Percentiles rank a stretch among this genome's conserved stretches.
phyloP scores from a whole-genome alignment of 1,140 invertebrate species.

The Chironomus striatipennis region DNA sequence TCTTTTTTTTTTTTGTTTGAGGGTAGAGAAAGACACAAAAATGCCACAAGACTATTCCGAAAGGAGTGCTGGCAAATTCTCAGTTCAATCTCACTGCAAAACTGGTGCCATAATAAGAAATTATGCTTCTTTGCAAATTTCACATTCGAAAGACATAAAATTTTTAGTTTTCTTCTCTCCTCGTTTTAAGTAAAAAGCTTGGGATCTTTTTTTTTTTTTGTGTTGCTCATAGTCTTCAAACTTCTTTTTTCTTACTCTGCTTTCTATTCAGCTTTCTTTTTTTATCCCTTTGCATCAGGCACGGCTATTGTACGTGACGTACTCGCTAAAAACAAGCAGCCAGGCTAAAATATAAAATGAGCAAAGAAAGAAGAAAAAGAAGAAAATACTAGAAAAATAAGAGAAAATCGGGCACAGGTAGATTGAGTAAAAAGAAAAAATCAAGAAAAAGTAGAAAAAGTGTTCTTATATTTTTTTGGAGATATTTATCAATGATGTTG shows the following conservation, averaged over 20 bases:
- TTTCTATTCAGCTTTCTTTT: not conserved
- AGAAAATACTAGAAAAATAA: not conserved
- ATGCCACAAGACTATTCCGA: too few species aligned
- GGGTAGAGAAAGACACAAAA: too few species aligned
- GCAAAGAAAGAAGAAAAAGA: too few species aligned
- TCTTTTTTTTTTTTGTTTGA: too few species aligned
- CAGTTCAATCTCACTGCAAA: not conserved
- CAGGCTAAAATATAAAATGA: too few species aligned
- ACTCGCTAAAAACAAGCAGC: not conserved
- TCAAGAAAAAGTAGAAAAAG: not conserved
- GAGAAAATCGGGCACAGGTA: not conserved
- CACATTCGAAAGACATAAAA: constrained; percentile 8
- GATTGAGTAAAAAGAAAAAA: not conserved
- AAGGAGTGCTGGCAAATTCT: too few species aligned
- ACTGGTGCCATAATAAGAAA: constrained; percentile 8
- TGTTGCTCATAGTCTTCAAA: too few species aligned
- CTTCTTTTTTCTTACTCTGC: not conserved
- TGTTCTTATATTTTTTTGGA: not conserved
- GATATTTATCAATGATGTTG: not conserved
- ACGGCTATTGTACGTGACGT: constrained; percentile 14
- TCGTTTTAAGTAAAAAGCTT: too few species aligned
- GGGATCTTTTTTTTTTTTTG: too few species aligned
- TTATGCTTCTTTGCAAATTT: not conserved
- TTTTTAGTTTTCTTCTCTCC: not conserved
- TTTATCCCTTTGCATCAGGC: not conserved